Percentiles rank a stretch among this genome's conserved stretches.
Conservation (phyloP, 2,888 invertebrate genomes). For the Mythimna albipuncta region DNA sequence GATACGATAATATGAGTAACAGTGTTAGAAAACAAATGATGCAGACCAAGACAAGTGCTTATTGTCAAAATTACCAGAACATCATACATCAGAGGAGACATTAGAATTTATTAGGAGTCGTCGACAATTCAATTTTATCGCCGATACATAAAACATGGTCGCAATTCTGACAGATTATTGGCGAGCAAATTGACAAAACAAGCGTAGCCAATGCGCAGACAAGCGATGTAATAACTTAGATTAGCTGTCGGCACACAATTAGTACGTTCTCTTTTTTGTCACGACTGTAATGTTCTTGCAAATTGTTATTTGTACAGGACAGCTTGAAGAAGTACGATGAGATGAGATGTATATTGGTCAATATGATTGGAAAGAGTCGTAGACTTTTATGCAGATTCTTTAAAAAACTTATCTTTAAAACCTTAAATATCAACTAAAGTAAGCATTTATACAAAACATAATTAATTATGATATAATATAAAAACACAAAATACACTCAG, state of each 20-base stretch:
- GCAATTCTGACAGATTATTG: slow-evolving; percentile 63
- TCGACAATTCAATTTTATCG: slow-evolving; percentile 61
- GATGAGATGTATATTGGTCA: slow-evolving; percentile 1
- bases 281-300: slow-evolving; percentile 21
- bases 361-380: not conserved
- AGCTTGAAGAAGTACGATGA: not conserved
- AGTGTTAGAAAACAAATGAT: slow-evolving; percentile 38
- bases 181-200: slow-evolving; percentile 64
- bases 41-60: slow-evolving; percentile 9
- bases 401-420: too few species aligned
- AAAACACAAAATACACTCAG: too few species aligned
- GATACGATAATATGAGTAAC: slow-evolving; percentile 16
- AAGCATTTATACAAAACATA: too few species aligned
- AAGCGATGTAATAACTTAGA: slow-evolving; percentile 61
- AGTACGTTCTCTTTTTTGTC: slow-evolving; percentile 48
- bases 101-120: slow-evolving; percentile 48
- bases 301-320: slow-evolving; percentile 40
- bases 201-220: slow-evolving; percentile 63
- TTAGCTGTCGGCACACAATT: slow-evolving; percentile 63
- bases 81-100: slow-evolving; percentile 23
- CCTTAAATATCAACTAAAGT: too few species aligned
- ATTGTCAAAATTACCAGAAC: slow-evolving; percentile 25
- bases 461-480: too few species aligned
- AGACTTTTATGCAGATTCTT: not conserved
- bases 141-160: slow-evolving; percentile 47